phyloP scores from a whole-genome alignment of 1,140 invertebrate genomes.

The Protaetia brevitarsis region DNA sequence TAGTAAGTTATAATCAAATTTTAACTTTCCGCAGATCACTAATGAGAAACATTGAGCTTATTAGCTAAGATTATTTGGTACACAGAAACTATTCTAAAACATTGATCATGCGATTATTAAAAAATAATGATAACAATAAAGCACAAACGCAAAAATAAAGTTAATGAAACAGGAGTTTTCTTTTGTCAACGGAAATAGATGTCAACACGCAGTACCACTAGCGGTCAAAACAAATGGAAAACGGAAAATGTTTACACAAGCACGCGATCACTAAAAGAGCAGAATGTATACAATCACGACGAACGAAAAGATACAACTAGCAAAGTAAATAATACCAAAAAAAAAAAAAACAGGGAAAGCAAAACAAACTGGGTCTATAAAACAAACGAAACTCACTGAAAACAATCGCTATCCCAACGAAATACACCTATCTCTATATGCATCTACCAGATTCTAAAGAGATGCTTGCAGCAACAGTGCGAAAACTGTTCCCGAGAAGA shows the following conservation, averaged over 20 bases:
- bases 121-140: no score
- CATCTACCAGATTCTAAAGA: background rate
- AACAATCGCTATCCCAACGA: background rate
- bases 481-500: background rate
- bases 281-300: no score
- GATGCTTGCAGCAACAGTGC: background rate
- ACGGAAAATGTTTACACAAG: background rate
- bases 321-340: background rate
- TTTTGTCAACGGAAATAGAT: no score
- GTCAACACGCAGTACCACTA: background rate
- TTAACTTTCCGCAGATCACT: no score
- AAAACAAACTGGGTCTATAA: background rate
- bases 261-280: background rate
- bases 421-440: conserved; percentile 3
- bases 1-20: no score
- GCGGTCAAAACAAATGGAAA: background rate
- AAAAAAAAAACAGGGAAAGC: background rate
- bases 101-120: no score
- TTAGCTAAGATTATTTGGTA: no score
- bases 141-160: no score
- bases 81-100: no score
- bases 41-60: no score
- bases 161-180: no score
- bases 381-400: background rate
- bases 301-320: background rate